Evolutionary conservation across 2,113 vertebrate genomes (phyloP).

Genomic region (Cryptomyrus ogoouensis): DNA sequence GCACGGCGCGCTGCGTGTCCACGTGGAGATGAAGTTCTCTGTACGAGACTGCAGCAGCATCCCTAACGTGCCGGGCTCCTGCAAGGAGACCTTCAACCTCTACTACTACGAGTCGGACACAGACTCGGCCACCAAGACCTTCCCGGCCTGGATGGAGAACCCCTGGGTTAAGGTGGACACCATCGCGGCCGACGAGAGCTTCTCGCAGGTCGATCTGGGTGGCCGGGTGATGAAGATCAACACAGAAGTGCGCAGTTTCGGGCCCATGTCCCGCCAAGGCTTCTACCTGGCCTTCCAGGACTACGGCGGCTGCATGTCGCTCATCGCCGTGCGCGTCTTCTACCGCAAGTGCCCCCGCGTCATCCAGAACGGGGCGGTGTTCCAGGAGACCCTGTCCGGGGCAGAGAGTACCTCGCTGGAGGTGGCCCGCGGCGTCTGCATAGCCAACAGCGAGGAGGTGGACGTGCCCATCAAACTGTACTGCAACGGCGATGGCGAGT

Average conservation of each 20-base stretch:
- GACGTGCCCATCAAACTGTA: slow-evolving; percentile 94
- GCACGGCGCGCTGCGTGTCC: slow-evolving; percentile 82
- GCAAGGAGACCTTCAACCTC: slow-evolving; percentile 96
- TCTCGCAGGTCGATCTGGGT: slow-evolving; percentile 89
- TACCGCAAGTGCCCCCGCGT: slow-evolving; percentile 85
- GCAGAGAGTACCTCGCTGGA: slow-evolving; percentile 91
- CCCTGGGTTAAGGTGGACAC: slow-evolving; percentile 96
- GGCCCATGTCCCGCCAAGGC: slow-evolving; percentile 80
- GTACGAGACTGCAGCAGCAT: slow-evolving; percentile 95
- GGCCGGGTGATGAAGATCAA: slow-evolving; percentile 96
- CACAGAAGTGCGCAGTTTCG: slow-evolving; percentile 88
- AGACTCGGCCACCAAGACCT: slow-evolving; percentile 74
- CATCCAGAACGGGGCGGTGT: slow-evolving; percentile 81
- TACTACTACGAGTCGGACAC: slow-evolving; percentile 86
- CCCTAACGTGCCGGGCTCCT: slow-evolving; percentile 89
- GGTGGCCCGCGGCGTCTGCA: slow-evolving; percentile 80
- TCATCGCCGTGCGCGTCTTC: slow-evolving; percentile 86
- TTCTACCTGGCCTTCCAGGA: slow-evolving; percentile 97
- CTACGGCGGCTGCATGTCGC: slow-evolving; percentile 92
- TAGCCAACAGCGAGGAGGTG: slow-evolving; percentile 86
- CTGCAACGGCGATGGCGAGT: slow-evolving; percentile 91
- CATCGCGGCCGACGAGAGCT: slow-evolving; percentile 89
- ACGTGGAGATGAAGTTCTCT: slow-evolving; percentile 95
- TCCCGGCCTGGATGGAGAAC: slow-evolving; percentile 92
- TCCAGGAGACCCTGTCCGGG: slow-evolving; percentile 90